Conservation (phyloP, 2,888 invertebrate genomes). For the Eristalis pertinax region DNA sequence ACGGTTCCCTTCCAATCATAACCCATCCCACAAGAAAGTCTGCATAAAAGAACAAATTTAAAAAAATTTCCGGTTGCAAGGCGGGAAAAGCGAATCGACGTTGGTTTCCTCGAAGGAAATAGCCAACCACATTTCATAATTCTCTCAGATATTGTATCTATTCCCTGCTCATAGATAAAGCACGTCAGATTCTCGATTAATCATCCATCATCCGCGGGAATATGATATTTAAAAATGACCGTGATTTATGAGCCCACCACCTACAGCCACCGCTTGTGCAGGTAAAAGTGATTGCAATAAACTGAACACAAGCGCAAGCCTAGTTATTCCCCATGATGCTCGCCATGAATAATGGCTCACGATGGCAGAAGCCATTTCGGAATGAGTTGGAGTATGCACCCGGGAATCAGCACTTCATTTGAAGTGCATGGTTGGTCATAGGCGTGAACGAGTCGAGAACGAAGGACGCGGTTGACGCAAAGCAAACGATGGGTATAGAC, state of each 20-base stretch:
- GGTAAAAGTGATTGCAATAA: conserved; percentile 15
- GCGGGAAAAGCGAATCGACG: background rate
- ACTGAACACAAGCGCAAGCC: background rate
- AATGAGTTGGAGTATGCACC: background rate
- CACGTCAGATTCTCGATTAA: conserved; percentile 12
- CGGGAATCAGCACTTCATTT: background rate
- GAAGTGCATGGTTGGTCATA: background rate
- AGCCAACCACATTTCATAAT: background rate
- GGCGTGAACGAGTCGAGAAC: background rate
- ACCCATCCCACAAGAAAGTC: background rate
- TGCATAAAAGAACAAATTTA: background rate
- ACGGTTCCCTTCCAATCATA: too few species aligned
- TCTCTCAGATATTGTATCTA: background rate
- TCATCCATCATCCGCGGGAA: conserved; percentile 10
- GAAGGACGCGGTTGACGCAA: too few species aligned
- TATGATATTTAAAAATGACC: conserved; percentile 6
- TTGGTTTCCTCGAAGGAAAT: background rate
- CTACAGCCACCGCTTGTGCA: background rate
- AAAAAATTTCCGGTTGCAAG: background rate
- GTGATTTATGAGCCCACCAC: conserved; percentile 23
- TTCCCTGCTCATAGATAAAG: background rate
- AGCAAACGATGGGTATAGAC: background rate
- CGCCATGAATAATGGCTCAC: conserved; percentile 19
- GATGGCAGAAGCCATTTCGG: conserved; percentile 3
- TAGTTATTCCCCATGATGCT: background rate